Evolutionary conservation across 2,113 vertebrate species (phyloP).

Genomic region (Butorides virescens): DNA sequence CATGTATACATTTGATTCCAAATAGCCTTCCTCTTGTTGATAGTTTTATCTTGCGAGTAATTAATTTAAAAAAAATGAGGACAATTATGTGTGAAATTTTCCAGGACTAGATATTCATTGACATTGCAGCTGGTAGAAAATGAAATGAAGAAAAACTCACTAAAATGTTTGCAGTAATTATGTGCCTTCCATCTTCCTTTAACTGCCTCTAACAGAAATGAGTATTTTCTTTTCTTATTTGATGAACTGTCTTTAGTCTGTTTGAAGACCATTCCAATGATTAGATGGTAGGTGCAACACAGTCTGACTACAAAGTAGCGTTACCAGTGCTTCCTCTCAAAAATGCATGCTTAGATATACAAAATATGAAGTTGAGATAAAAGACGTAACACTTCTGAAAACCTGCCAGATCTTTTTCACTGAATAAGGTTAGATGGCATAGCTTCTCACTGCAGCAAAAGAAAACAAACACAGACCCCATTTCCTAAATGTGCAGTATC

Average conservation of each 20-base stretch:
- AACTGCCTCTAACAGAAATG: neutral
- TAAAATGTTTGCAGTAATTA: neutral
- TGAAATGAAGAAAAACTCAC: neutral
- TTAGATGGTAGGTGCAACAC: neutral
- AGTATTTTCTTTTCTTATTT: constrained; percentile 10
- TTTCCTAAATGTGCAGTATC: neutral
- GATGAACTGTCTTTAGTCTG: neutral
- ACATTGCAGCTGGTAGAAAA: neutral
- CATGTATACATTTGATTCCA: neutral
- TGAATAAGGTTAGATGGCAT: neutral
- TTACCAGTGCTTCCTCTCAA: neutral
- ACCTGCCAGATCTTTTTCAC: neutral
- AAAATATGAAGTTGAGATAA: neutral
- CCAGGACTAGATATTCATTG: neutral
- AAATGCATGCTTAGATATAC: neutral
- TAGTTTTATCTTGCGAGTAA: neutral
- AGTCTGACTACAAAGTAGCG: neutral
- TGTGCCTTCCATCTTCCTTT: neutral
- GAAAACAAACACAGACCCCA: neutral
- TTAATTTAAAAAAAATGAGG: neutral
- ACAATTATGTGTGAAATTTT: neutral
- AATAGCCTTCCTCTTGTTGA: neutral
- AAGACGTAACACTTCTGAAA: neutral
- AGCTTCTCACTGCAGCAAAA: neutral
- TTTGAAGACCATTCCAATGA: neutral